Conservation (phyloP, 2,888 invertebrate genomes). For the Dynastes hyllus region DNA sequence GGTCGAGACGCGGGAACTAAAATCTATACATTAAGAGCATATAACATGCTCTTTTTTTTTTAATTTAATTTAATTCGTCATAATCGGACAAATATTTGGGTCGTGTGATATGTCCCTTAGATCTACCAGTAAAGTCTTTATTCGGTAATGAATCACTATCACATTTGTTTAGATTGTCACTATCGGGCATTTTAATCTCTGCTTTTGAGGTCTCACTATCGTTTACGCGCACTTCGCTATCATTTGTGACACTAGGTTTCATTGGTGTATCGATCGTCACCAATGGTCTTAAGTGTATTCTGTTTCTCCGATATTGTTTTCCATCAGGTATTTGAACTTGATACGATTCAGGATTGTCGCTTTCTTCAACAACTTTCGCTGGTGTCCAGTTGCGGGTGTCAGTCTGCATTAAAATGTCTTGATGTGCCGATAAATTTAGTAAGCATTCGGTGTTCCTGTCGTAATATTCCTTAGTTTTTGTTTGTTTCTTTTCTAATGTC, state of each 20-base stretch:
- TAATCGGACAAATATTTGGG: no score
- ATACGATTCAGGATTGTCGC: not conserved
- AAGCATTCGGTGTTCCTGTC: not conserved
- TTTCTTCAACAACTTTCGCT: not conserved
- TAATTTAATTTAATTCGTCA: not conserved
- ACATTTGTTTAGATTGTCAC: no score
- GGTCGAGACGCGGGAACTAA: no score
- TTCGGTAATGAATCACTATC: no score
- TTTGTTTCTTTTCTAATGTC: constrained; percentile 13
- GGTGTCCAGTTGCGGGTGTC: constrained; percentile 1
- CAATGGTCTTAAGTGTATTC: not conserved
- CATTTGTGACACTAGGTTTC: not conserved
- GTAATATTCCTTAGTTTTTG: not conserved
- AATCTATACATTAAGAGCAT: no score
- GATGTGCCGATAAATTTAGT: not conserved
- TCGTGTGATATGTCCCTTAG: no score
- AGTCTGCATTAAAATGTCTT: not conserved
- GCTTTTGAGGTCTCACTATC: no score
- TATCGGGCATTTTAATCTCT: no score
- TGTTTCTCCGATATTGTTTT: not conserved
- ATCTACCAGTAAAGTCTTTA: no score
- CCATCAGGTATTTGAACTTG: not conserved
- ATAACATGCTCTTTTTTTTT: no score
- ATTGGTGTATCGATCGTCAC: not conserved
- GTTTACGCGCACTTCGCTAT: not conserved